Conservation (phyloP, 2,888 invertebrate genomes). For the Drosophila anomelani region DNA sequence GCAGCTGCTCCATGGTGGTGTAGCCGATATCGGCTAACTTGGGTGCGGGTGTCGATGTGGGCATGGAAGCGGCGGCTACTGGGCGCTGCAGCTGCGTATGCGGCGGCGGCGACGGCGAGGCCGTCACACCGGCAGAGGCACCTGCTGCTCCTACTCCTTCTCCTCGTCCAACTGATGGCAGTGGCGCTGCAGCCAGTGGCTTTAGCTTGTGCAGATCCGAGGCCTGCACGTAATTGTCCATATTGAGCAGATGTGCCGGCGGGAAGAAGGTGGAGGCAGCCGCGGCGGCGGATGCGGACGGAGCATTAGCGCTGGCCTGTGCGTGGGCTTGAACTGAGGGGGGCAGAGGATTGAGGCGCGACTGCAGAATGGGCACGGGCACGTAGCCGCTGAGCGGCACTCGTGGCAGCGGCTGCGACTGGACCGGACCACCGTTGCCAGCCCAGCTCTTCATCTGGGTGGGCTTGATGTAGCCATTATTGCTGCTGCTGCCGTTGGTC, state of each 20-base stretch:
- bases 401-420: conserved; percentile 14
- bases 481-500: not conserved
- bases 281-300: conserved; percentile 2
- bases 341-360: conserved; percentile 20
- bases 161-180: conserved; percentile 11
- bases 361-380: conserved; percentile 52
- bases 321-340: not conserved
- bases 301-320: not conserved
- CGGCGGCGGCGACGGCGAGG: conserved; percentile 1
- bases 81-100: conserved; percentile 9
- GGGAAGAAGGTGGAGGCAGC: conserved; percentile 21
- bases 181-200: conserved; percentile 35
- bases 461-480: conserved; percentile 61
- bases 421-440: conserved; percentile 7
- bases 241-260: conserved; percentile 49
- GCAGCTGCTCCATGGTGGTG: conserved; percentile 72
- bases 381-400: conserved; percentile 67
- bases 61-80: not conserved
- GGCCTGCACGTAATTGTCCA: conserved; percentile 63
- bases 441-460: conserved; percentile 67
- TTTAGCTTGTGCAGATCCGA: conserved; percentile 61
- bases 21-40: conserved; percentile 55
- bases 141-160: not conserved
- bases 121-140: not conserved
- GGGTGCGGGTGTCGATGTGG: conserved; percentile 7